Evolutionary conservation across 2,888 invertebrate species (phyloP).

Genomic region (Scaptomyza reducta): DNA sequence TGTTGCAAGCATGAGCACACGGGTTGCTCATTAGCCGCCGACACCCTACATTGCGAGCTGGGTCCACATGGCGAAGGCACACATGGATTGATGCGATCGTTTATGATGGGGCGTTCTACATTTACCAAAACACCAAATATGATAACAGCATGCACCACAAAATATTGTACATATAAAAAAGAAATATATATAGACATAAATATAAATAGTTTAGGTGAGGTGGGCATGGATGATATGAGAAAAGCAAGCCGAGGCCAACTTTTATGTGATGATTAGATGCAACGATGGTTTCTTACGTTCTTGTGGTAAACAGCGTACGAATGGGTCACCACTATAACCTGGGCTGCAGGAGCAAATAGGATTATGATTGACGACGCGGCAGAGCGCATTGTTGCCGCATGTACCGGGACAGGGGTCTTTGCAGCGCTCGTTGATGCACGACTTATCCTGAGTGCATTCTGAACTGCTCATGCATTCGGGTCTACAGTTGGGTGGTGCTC

Average conservation of each 20-base stretch:
- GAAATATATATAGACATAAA: constrained; percentile 40
- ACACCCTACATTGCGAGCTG: constrained; percentile 91
- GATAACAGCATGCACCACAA: constrained; percentile 70
- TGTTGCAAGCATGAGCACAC: constrained; percentile 92
- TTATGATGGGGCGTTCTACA: constrained; percentile 78
- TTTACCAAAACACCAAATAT: constrained; percentile 59
- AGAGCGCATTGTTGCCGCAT: constrained; percentile 92
- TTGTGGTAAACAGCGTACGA: constrained; percentile 89
- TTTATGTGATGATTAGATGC: constrained; percentile 10
- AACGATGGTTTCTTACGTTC: constrained; percentile 86
- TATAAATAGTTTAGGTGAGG: constrained; percentile 19
- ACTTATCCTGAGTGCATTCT: constrained; percentile 91
- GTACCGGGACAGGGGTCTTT: constrained; percentile 92
- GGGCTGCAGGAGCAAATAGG: constrained; percentile 92
- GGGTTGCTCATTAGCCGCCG: constrained; percentile 88
- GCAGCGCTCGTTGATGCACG: constrained; percentile 92
- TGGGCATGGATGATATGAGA: constrained; percentile 34
- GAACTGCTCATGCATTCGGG: constrained; percentile 93
- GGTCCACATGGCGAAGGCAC: constrained; percentile 93
- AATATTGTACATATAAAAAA: constrained; percentile 67
- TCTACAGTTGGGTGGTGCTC: constrained; percentile 90
- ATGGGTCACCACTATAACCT: constrained; percentile 92
- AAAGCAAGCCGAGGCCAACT: constrained; percentile 12
- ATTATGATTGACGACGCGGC: constrained; percentile 93
- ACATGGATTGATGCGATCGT: constrained; percentile 88